Evolutionary conservation across 2,113 vertebrate genomes (phyloP).

Genomic region (Sorex fumeus): DNA sequence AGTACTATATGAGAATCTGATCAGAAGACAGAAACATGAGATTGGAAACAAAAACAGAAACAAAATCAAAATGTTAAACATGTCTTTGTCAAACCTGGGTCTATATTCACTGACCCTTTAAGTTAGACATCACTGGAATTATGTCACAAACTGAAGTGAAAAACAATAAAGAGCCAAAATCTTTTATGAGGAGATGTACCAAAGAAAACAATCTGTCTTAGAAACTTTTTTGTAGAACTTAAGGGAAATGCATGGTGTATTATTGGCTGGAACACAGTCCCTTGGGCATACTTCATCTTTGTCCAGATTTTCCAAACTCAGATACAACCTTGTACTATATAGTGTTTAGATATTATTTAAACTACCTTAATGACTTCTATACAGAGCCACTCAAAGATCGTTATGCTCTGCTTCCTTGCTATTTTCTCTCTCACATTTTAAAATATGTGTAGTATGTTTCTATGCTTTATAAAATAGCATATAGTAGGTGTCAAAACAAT

Average conservation of each 20-base stretch:
- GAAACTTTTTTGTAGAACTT: conserved; percentile 42
- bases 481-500: conserved; percentile 28
- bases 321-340: not conserved
- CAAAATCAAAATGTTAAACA: conserved; percentile 38
- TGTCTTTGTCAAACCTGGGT: not conserved
- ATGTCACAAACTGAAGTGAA: conserved; percentile 45
- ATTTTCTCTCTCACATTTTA: conserved; percentile 10
- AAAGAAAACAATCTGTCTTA: not conserved
- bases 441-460: conserved; percentile 42
- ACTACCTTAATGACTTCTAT: conserved; percentile 19
- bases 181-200: not conserved
- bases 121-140: conserved; percentile 20
- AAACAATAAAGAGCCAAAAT: conserved; percentile 47
- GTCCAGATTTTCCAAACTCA: not conserved
- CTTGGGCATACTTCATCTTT: conserved; percentile 12
- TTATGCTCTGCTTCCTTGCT: not conserved
- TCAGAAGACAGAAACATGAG: not conserved
- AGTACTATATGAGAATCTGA: conserved; percentile 1
- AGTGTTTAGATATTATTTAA: conserved; percentile 4
- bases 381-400: not conserved
- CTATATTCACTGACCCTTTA: not conserved
- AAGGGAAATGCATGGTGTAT: not conserved
- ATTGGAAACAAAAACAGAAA: not conserved
- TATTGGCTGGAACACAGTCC: not conserved
- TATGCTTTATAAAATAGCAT: not conserved